Conservation (phyloP, 2,113 vertebrate genomes). For the Grammomys surdaster region DNA sequence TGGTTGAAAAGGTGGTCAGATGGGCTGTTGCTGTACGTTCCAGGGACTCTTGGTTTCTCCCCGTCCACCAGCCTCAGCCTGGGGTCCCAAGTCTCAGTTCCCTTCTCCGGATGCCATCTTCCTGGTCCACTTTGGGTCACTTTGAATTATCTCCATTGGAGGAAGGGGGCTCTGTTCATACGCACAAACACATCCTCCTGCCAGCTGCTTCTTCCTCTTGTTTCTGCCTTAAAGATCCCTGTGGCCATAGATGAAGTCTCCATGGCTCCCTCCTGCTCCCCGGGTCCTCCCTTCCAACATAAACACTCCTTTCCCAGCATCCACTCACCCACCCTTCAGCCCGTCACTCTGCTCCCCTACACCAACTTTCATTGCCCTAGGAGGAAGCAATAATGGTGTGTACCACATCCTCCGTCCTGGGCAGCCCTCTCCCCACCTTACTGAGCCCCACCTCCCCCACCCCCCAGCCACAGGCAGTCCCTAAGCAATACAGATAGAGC, state of each 20-base stretch:
- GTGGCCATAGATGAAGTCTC: constrained; percentile 33
- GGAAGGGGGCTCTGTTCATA: not conserved
- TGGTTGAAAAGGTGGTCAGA: not conserved
- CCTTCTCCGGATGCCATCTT: not conserved
- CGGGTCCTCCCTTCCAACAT: not conserved
- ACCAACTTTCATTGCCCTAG: constrained; percentile 41
- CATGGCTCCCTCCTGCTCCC: constrained; percentile 27
- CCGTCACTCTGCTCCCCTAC: not conserved
- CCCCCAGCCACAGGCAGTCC: not conserved
- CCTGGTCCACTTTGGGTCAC: not conserved
- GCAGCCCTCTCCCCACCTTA: not conserved
- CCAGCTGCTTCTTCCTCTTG: constrained; percentile 78
- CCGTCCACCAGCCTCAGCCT: not conserved
- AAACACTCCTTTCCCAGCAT: not conserved
- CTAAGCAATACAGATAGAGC: constrained; percentile 71
- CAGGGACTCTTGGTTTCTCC: not conserved
- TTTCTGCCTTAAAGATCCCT: constrained; percentile 80
- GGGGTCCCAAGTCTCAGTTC: not conserved
- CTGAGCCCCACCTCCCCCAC: too few species aligned
- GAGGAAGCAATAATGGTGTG: constrained; percentile 80
- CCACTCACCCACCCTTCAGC: not conserved
- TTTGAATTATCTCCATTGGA: constrained; percentile 48
- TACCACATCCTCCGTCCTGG: constrained; percentile 45
- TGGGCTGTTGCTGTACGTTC: not conserved
- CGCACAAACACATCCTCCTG: not conserved